Conservation (phyloP, 2,113 vertebrate genomes). For the Hydropotes inermis region DNA sequence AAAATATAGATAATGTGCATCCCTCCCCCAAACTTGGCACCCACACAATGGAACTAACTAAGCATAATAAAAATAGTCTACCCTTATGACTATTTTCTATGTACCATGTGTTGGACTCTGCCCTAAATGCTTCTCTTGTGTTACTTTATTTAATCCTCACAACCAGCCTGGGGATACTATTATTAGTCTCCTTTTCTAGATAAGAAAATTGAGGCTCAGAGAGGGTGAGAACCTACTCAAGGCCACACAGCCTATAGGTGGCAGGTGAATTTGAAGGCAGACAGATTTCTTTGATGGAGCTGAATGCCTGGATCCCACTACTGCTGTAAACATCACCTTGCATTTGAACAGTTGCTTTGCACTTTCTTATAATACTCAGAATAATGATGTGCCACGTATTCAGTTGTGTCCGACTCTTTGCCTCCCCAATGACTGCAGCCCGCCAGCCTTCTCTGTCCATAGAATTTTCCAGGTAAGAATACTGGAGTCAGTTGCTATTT, state of each 20-base stretch:
- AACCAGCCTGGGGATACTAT: too few species aligned
- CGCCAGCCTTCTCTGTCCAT: background rate
- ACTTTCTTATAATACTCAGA: background rate
- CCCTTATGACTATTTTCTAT: rapidly evolving
- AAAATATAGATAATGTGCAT: background rate
- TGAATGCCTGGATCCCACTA: background rate
- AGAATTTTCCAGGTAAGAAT: background rate
- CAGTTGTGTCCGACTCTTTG: background rate
- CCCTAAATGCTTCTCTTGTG: too few species aligned
- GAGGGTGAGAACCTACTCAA: background rate
- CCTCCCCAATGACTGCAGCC: background rate
- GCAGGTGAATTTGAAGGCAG: background rate
- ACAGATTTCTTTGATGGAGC: rapidly evolving
- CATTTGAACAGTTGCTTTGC: background rate
- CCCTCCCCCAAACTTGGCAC: background rate
- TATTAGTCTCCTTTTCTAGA: background rate
- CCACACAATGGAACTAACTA: background rate
- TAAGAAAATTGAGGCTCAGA: background rate
- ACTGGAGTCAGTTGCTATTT: background rate
- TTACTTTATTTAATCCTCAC: background rate
- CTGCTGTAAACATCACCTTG: background rate
- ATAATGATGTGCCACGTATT: background rate
- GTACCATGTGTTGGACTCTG: background rate
- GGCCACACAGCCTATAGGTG: background rate
- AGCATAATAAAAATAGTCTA: rapidly evolving